These are phyloP conservation scores for Apodemia zela DNA, from an alignment of 2,888 invertebrate genomes.

Conservation along the genomic window DNA sequence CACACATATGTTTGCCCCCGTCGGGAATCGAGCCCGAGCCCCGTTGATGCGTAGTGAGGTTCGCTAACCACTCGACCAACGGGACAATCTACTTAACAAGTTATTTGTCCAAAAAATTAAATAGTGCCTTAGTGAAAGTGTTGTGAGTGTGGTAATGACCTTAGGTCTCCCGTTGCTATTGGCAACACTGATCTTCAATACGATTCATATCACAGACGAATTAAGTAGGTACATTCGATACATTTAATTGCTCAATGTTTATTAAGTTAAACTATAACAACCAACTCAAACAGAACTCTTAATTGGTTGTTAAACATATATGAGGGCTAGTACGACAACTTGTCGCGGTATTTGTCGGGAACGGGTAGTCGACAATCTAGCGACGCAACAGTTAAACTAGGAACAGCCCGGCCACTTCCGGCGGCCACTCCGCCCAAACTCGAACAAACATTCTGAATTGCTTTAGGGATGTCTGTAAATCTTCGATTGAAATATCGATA, in stretches of 20 bases:
- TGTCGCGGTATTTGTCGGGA: conserved; percentile 30
- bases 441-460: conserved; percentile 72
- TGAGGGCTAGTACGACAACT: conserved; percentile 28
- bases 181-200: neutral
- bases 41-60: too few species aligned
- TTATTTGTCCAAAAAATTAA: neutral
- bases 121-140: too few species aligned
- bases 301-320: conserved; percentile 34
- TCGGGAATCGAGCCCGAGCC: too few species aligned
- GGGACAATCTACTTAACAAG: too few species aligned
- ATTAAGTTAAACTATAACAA: conserved; percentile 13
- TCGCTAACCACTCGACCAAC: too few species aligned
- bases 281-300: conserved; percentile 27
- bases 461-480: conserved; percentile 44
- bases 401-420: conserved; percentile 67
- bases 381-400: conserved; percentile 73
- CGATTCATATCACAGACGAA: neutral
- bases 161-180: neutral
- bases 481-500: conserved; percentile 4
- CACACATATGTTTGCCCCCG: too few species aligned
- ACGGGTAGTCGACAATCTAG: conserved; percentile 46
- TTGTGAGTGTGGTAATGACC: neutral
- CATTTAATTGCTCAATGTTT: conserved; percentile 2
- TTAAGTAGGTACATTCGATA: neutral
- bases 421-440: conserved; percentile 65